These are phyloP conservation scores for Vanessa cardui DNA, from an alignment of 2,888 invertebrate genomes.

Conservation along the genomic window DNA sequence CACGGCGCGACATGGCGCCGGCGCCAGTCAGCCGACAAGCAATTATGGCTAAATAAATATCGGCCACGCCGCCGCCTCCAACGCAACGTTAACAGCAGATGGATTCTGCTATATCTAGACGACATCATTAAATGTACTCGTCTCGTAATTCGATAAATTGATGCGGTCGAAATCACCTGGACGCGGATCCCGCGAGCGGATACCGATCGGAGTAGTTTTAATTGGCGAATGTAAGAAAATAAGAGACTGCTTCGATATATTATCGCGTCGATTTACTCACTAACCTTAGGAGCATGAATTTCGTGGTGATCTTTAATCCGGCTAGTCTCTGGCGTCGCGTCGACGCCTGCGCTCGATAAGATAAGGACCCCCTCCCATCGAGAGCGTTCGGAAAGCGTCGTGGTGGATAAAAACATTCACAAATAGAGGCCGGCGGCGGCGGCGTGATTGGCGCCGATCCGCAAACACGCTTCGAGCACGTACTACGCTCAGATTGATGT, in stretches of 20 bases:
- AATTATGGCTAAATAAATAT: constrained; percentile 83
- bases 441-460: constrained; percentile 58
- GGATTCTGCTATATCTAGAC: constrained; percentile 71
- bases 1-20: constrained; percentile 77
- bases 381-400: constrained; percentile 49
- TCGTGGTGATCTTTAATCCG: constrained; percentile 52
- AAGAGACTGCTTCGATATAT: neutral
- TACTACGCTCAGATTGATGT: constrained; percentile 53
- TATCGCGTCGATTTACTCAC: constrained; percentile 23
- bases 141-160: constrained; percentile 20
- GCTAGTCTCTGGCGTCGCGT: constrained; percentile 51
- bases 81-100: constrained; percentile 71
- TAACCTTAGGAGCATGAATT: constrained; percentile 35
- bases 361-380: constrained; percentile 48
- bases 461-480: constrained; percentile 53
- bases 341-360: constrained; percentile 63
- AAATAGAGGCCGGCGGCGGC: constrained; percentile 60
- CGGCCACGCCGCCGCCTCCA: constrained; percentile 75
- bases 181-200: neutral
- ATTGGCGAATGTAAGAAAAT: neutral
- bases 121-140: constrained; percentile 70
- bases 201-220: neutral
- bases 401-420: constrained; percentile 66
- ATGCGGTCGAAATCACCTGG: constrained; percentile 1
- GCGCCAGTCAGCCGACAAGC: constrained; percentile 80